Evolutionary conservation across 1,140 invertebrate species (phyloP).

Genomic region (Chironomus tepperi): DNA sequence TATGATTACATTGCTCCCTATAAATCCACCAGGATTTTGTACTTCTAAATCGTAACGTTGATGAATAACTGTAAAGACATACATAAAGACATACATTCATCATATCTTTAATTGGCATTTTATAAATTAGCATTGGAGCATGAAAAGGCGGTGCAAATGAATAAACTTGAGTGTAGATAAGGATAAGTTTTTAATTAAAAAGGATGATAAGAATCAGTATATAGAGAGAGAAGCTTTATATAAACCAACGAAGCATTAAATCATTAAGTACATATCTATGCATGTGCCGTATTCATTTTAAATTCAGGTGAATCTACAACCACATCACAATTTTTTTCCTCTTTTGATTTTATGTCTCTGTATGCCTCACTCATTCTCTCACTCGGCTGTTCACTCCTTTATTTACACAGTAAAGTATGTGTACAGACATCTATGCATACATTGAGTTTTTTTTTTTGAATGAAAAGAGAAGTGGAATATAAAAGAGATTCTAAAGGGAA

Average conservation of each 20-base stretch:
- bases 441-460: background rate
- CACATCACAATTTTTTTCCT: background rate
- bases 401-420: background rate
- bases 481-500: background rate
- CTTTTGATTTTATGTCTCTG: background rate
- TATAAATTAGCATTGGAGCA: constrained; percentile 25
- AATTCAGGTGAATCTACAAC: constrained; percentile 3
- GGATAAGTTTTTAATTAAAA: constrained; percentile 19
- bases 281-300: background rate
- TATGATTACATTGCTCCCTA: constrained; percentile 71
- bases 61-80: constrained; percentile 57
- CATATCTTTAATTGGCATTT: background rate
- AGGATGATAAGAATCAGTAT: background rate
- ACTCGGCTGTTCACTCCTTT: background rate
- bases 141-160: constrained; percentile 26
- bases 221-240: background rate
- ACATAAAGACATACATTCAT: no score
- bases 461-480: background rate
- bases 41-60: constrained; percentile 67
- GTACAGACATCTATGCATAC: background rate
- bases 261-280: background rate
- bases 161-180: constrained; percentile 13
- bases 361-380: no score
- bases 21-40: constrained; percentile 55
- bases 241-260: background rate